These are phyloP conservation scores for Lepus americanus DNA, from an alignment of 2,113 vertebrate species.

Conservation along the genomic window DNA sequence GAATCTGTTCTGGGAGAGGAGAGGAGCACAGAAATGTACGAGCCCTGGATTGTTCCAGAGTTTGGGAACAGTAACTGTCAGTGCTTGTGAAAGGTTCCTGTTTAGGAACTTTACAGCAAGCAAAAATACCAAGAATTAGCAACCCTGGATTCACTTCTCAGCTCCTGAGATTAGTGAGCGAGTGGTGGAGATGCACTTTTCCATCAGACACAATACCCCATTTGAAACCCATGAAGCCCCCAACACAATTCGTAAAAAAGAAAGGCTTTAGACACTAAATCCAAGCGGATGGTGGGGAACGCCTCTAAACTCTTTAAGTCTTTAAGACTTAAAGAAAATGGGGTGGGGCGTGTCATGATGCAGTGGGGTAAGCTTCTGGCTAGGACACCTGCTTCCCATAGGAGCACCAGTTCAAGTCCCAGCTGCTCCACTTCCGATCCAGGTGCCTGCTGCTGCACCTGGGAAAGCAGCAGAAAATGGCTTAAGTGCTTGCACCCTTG, in stretches of 20 bases:
- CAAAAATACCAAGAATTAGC: slow-evolving; percentile 65
- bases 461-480: too few species aligned
- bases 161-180: slow-evolving; percentile 39
- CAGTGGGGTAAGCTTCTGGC: too few species aligned
- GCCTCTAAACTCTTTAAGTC: too few species aligned
- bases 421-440: too few species aligned
- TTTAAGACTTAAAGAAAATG: too few species aligned
- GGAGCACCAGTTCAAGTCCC: too few species aligned
- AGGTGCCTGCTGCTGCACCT: too few species aligned
- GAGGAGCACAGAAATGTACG: slow-evolving; percentile 45
- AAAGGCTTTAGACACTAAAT: slow-evolving; percentile 52
- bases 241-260: slow-evolving; percentile 50
- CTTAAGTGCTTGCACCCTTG: too few species aligned
- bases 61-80: slow-evolving; percentile 57
- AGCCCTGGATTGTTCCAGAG: slow-evolving; percentile 47
- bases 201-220: slow-evolving; percentile 30
- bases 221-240: slow-evolving; percentile 54
- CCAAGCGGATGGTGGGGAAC: slow-evolving; percentile 41
- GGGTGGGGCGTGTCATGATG: too few species aligned
- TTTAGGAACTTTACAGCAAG: slow-evolving; percentile 75
- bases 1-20: neutral
- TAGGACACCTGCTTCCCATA: too few species aligned
- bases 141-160: slow-evolving; percentile 60
- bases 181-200: slow-evolving; percentile 37
- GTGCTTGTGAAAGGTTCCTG: slow-evolving; percentile 71